Conservation (phyloP, 2,888 invertebrate species). For the Cylloceria caligata region DNA sequence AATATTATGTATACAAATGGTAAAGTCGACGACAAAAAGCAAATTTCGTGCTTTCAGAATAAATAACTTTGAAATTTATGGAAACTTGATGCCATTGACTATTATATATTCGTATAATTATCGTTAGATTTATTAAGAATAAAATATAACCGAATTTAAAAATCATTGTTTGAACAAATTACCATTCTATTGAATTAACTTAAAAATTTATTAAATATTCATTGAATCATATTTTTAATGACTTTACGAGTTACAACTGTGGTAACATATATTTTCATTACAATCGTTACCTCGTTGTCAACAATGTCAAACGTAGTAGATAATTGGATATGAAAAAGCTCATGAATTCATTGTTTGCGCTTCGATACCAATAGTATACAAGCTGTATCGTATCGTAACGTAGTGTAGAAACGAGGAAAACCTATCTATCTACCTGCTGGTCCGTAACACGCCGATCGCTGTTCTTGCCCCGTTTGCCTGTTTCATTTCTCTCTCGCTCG, state of each 20-base stretch:
- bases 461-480: constrained; percentile 18
- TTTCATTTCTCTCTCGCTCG: constrained; percentile 13
- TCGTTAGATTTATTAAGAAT: background rate
- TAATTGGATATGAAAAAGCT: background rate
- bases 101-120: background rate
- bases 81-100: background rate
- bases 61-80: background rate
- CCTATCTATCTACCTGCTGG: constrained; percentile 50
- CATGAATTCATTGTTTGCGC: constrained; percentile 19
- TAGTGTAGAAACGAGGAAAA: constrained; percentile 27
- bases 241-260: too few species aligned
- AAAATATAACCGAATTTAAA: too few species aligned
- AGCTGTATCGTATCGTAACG: constrained; percentile 13
- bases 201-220: too few species aligned
- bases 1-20: too few species aligned
- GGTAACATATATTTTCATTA: too few species aligned
- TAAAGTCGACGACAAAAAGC: background rate
- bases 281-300: too few species aligned
- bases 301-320: too few species aligned
- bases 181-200: too few species aligned
- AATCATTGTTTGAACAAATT: too few species aligned
- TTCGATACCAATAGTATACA: constrained; percentile 9
- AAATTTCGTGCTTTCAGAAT: background rate
- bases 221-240: too few species aligned
- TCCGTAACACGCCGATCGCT: constrained; percentile 46